Percentiles rank a stretch among this genome's conserved stretches.
phyloP scores from a whole-genome alignment of 1,140 invertebrate genomes.

The Helicorthomorpha holstii region DNA sequence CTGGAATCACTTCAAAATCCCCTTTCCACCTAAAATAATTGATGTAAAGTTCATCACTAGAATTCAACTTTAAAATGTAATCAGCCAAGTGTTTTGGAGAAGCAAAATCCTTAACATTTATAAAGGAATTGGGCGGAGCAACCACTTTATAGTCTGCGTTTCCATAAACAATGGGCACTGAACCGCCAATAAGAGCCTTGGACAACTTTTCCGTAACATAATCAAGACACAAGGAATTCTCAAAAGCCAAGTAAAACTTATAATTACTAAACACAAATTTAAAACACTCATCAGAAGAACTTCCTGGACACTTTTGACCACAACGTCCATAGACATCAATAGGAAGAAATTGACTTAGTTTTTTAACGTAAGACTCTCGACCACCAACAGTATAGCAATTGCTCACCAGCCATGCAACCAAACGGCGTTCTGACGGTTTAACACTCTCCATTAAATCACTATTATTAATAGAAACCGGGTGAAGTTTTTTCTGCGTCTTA shows the following conservation, averaged over 20 bases:
- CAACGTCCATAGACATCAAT: constrained; percentile 41
- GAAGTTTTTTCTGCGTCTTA: not conserved
- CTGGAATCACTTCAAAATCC: not conserved
- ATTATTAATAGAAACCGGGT: too few relatives aligned
- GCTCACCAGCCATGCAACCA: constrained; percentile 40
- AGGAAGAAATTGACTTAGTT: constrained; percentile 33
- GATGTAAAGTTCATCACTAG: constrained; percentile 16
- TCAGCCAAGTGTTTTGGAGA: constrained; percentile 20
- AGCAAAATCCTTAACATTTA: constrained; percentile 24
- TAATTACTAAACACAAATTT: constrained; percentile 31
- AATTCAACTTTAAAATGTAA: constrained; percentile 16
- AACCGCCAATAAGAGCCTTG: constrained; percentile 19
- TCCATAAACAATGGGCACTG: constrained; percentile 32
- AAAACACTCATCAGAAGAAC: constrained; percentile 1
- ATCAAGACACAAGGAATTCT: constrained; percentile 51
- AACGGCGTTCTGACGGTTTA: constrained; percentile 3
- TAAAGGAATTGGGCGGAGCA: constrained; percentile 23
- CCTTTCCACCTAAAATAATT: constrained; percentile 34
- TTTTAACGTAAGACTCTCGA: constrained; percentile 38
- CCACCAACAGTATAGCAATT: constrained; percentile 36
- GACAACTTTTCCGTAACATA: constrained; percentile 40
- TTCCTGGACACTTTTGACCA: constrained; percentile 13
- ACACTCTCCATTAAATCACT: too few relatives aligned
- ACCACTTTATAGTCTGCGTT: constrained; percentile 23
- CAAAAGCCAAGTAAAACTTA: constrained; percentile 57